Evolutionary conservation across 2,888 invertebrate genomes (phyloP).

Genomic region (Xestia ashworthii): DNA sequence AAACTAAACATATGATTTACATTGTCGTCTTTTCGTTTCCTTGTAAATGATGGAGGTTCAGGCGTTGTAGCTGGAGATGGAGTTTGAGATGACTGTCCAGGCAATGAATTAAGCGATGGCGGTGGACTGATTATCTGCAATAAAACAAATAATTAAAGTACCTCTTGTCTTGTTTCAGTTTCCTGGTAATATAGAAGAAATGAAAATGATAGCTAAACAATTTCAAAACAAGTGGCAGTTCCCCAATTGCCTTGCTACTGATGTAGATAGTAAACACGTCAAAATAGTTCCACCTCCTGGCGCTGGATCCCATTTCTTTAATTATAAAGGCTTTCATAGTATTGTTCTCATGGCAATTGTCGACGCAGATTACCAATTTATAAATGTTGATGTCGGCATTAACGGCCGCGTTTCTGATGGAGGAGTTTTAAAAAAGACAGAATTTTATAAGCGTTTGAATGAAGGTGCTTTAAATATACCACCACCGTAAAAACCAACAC

Average conservation of each 20-base stretch:
- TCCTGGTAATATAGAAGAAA: constrained; percentile 7
- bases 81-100: background rate
- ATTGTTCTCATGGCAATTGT: constrained; percentile 9
- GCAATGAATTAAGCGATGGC: constrained; percentile 9
- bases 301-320: constrained; percentile 9
- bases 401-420: constrained; percentile 1
- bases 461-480: constrained; percentile 4
- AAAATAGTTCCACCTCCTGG: constrained; percentile 2
- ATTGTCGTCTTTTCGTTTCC: constrained; percentile 7
- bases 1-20: background rate
- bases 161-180: constrained; percentile 7
- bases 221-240: constrained; percentile 7
- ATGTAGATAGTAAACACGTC: constrained; percentile 1
- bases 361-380: background rate
- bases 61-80: background rate
- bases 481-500: constrained; percentile 1
- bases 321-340: constrained; percentile 7
- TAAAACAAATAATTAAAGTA: constrained; percentile 1
- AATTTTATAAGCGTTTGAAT: constrained; percentile 13
- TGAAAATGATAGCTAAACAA: constrained; percentile 10
- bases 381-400: background rate
- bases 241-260: constrained; percentile 11
- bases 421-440: constrained; percentile 22
- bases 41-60: background rate
- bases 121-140: constrained; percentile 14